Conservation (phyloP, 2,888 invertebrate genomes). For the Xanthia icteritia region DNA sequence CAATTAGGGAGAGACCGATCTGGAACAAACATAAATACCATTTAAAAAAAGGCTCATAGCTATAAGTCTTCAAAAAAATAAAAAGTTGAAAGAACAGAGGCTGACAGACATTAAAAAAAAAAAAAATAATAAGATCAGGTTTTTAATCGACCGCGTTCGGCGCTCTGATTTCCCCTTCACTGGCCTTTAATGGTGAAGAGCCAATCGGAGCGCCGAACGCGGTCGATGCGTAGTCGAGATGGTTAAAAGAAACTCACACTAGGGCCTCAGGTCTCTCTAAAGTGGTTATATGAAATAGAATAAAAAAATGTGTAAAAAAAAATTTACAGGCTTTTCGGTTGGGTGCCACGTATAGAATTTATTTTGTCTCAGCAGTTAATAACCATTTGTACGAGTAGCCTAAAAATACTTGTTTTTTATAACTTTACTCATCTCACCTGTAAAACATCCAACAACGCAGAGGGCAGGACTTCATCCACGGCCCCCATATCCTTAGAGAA, state of each 20-base stretch:
- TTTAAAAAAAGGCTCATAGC: neutral
- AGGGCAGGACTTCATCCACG: constrained; percentile 92
- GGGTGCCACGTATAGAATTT: neutral
- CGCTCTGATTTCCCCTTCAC: too few species aligned
- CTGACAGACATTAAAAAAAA: neutral
- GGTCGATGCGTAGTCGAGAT: too few species aligned
- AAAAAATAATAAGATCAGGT: neutral
- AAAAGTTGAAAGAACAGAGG: too few species aligned
- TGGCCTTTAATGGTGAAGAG: too few species aligned
- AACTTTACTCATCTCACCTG: constrained; percentile 79
- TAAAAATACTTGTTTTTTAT: neutral
- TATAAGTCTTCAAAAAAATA: neutral
- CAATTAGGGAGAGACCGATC: constrained; percentile 95
- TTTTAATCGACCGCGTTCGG: neutral
- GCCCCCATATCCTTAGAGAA: constrained; percentile 97
- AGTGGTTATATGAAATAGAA: neutral
- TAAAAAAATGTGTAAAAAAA: neutral
- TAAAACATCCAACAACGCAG: constrained; percentile 91
- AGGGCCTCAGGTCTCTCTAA: neutral
- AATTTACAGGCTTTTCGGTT: neutral
- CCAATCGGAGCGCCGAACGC: too few species aligned
- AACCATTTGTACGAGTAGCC: neutral
- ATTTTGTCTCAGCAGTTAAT: neutral
- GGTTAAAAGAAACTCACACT: too few species aligned
- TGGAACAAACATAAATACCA: constrained; percentile 78